Base-by-base conservation (phyloP, 2,797 vertebrate genomes). In the Lithobates sylvaticus region DNA sequence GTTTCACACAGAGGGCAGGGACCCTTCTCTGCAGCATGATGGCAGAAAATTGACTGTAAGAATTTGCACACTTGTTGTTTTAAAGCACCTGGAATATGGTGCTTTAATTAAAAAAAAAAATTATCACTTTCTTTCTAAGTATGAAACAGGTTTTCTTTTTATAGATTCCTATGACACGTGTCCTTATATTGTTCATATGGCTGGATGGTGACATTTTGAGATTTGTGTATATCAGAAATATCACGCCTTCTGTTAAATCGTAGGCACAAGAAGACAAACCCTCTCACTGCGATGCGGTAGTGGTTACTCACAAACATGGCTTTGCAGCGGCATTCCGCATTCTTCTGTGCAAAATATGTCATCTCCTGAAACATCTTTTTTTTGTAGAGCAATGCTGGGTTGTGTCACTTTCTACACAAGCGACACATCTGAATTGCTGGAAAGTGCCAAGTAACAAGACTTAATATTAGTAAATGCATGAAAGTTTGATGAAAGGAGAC, bases 391-490 rank as follows among this genome's bases (percentile, higher is more conserved):
- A 10, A 34, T 5, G 9, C 29, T 44, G 27, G 29, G 23, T 32
- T 81, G 68, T 81, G 68, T 72, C 68, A 81, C 7, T 58, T 71
- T 12, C 21, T 64, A 78, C 68, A 81, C 23, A n/a, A 72, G 44
- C 58, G 12, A 77, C 36, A 39, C 32, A 72, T 71, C 32, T 16
- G 32, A 32, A 58, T 71, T 32, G 27, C 69, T 58, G 36, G 4
- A 29, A 36, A 72, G 29, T 72, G 47, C 68, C 71, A 58, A 72
- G 26, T 72, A 72, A 36, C 68, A 72, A 36, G 39, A 61, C 68
- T 78, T 81, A 26, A 36, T 72, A 36, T 26, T 72, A 58, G 27
- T 36, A 44, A 76, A 77, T 34, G 50, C 75, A 29, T 34, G 16
- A 36, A 50, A 42, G 34, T 78, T 42, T 65, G 61, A 61, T 72